Percentiles rank a stretch among this genome's conserved stretches.
Conservation (phyloP, 2,113 vertebrate species). For the rat (Rattus norvegicus) region GRCr8 NC_086020.1:54518001-54518500, state of each 20-base stretch:
- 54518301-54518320: conserved; percentile 68
- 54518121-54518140: background rate
- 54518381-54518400: conserved; percentile 61
- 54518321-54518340: conserved; percentile 78
- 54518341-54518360: conserved; percentile 76
- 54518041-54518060: conserved; percentile 14
- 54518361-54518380: conserved; percentile 69
- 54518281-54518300: conserved; percentile 64
- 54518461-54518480: conserved; percentile 73
- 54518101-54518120: background rate
- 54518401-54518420: conserved; percentile 59
- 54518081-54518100: conserved; percentile 6
- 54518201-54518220: background rate
- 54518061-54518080: background rate
- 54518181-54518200: background rate
- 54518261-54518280: conserved; percentile 25
- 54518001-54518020: too few relatives aligned
- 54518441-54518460: conserved; percentile 51
- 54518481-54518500: conserved; percentile 55
- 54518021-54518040: background rate
- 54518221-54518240: background rate
- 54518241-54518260: conserved; percentile 25
- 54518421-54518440: conserved; percentile 46
- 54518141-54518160: background rate
- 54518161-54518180: background rate